Conservation (phyloP, 2,888 invertebrate species). For the Homarus gammarus region DNA sequence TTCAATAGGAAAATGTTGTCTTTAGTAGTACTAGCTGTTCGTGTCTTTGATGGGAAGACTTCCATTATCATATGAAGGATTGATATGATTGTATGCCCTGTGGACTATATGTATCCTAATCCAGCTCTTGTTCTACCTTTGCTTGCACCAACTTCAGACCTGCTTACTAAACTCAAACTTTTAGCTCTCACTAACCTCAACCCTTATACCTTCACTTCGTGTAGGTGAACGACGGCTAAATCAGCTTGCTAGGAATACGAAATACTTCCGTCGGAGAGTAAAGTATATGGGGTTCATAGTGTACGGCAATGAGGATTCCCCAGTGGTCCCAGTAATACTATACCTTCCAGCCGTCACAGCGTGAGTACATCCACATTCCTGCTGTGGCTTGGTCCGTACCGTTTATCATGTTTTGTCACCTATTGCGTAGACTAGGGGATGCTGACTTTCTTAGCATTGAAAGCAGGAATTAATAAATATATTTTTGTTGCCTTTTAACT, state of each 20-base stretch:
- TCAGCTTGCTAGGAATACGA: conserved; percentile 88
- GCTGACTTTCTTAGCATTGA: conserved; percentile 47
- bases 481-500: conserved; percentile 8
- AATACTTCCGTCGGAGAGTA: conserved; percentile 88
- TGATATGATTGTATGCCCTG: background rate
- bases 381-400: conserved; percentile 47
- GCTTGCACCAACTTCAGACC: conserved; percentile 10
- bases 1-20: too few species aligned
- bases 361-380: conserved; percentile 81
- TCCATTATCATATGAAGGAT: too few species aligned
- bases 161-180: background rate
- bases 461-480: conserved; percentile 19
- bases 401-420: conserved; percentile 18
- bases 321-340: conserved; percentile 96
- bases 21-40: too few species aligned
- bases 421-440: conserved; percentile 53
- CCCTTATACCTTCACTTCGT: conserved; percentile 63
- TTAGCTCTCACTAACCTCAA: conserved; percentile 19
- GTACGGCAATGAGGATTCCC: conserved; percentile 95
- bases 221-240: conserved; percentile 83
- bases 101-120: background rate
- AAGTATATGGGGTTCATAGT: conserved; percentile 94
- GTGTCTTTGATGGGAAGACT: too few species aligned
- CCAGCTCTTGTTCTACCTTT: background rate
- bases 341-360: conserved; percentile 97